A percentile compares a stretch with the other conserved stretches of the same genome.
phyloP scores from a whole-genome alignment of 2,113 vertebrate genomes.

The Oryzias celebensis region DNA sequence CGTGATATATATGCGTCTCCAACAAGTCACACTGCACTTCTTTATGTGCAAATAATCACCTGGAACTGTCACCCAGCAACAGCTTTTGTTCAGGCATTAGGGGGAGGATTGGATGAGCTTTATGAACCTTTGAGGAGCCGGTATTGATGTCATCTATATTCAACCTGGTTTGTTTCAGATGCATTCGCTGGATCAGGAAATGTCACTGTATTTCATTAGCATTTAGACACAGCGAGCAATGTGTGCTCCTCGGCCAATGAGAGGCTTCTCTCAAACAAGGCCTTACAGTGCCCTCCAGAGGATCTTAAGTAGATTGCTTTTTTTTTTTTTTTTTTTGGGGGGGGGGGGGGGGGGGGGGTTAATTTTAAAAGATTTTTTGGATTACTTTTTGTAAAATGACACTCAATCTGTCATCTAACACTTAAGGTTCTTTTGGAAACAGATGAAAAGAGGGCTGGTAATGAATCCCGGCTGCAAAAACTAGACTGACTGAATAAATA shows the following conservation, averaged over 20 bases:
- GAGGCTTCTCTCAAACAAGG: conserved; percentile 13
- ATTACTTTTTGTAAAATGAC: background rate
- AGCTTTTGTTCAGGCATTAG: conserved; percentile 24
- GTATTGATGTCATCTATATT: conserved; percentile 68
- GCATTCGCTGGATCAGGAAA: conserved; percentile 67
- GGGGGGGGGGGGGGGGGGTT: background rate
- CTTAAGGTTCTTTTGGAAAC: too few relatives aligned
- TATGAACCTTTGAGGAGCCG: conserved; percentile 55
- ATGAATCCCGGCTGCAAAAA: too few relatives aligned
- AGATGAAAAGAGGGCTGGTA: too few relatives aligned
- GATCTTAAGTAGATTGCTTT: background rate
- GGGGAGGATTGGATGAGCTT: conserved; percentile 49
- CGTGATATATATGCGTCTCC: conserved; percentile 9
- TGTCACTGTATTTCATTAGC: conserved; percentile 76
- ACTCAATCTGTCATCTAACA: too few relatives aligned
- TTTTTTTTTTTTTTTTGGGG: background rate
- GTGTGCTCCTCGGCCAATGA: conserved; percentile 31
- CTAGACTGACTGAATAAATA: too few relatives aligned
- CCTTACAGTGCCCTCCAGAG: conserved; percentile 55
- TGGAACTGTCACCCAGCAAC: conserved; percentile 19
- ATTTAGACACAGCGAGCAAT: conserved; percentile 65
- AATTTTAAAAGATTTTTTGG: too few relatives aligned
- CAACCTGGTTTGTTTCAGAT: conserved; percentile 58
- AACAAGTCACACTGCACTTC: conserved; percentile 21
- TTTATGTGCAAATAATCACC: conserved; percentile 22